These are phyloP conservation scores for Netelia melanura DNA, from an alignment of 2,888 invertebrate species.

Conservation along the genomic window DNA sequence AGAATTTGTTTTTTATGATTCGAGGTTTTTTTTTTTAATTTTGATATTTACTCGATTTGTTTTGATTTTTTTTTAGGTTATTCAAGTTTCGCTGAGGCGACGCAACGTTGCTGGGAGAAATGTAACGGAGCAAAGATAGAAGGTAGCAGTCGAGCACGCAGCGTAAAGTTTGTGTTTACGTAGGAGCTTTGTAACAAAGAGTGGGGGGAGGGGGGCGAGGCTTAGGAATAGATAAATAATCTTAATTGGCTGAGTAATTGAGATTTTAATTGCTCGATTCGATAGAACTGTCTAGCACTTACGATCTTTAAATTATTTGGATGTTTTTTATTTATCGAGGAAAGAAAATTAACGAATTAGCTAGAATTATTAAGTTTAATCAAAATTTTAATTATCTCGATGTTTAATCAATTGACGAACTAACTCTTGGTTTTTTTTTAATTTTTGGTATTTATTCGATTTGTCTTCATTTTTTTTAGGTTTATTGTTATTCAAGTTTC, in stretches of 20 bases:
- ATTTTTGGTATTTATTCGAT: too few relatives aligned
- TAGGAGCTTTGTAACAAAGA: conserved; percentile 55
- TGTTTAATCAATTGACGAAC: background rate
- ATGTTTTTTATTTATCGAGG: too few relatives aligned
- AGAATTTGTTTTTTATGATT: background rate
- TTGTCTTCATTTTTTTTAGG: too few relatives aligned
- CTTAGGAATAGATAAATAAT: conserved; percentile 77
- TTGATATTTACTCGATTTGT: background rate
- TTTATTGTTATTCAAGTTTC: too few relatives aligned
- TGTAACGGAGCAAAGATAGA: conserved; percentile 19
- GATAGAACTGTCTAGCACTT: conserved; percentile 70
- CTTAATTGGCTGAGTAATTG: conserved; percentile 76
- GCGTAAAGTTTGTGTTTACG: conserved; percentile 53
- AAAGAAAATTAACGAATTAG: too few relatives aligned
- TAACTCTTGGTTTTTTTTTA: background rate
- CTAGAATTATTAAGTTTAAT: too few relatives aligned
- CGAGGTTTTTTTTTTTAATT: background rate
- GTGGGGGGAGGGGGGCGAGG: conserved; percentile 18
- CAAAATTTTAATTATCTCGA: too few relatives aligned
- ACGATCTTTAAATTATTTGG: background rate
- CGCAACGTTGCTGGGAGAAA: conserved; percentile 20
- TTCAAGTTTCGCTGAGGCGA: conserved; percentile 6
- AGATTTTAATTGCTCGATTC: conserved; percentile 78
- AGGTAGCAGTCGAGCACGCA: conserved; percentile 1
- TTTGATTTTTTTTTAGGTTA: too few relatives aligned